Base-by-base conservation (phyloP, 1,140 invertebrate genomes). In the Drosophila nasuta region DNA sequence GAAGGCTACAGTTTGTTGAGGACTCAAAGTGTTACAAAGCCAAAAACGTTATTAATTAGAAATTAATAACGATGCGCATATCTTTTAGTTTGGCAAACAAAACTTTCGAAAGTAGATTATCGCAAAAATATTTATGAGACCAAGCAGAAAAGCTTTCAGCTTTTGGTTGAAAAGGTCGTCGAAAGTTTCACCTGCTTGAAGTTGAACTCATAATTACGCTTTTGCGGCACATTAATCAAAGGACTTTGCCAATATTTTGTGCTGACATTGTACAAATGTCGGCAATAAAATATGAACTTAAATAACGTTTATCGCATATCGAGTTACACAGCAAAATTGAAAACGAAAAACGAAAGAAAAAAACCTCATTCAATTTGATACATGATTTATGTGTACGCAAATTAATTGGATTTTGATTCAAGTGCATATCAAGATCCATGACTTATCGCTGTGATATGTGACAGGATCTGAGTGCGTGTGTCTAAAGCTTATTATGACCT, bases 201-300 rank as follows among this genome's bases (percentile, higher is more conserved):
- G 20, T 28, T 28, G 20, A 25, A 77, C 35, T 60, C 20, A 59
- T 56, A 65, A 69, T 58, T 65, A 49, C 45, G 28, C 33, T 65
- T 58, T 65, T 1, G 35, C 11, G 10, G 5, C 15, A 80, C 76
- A 72, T 76, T 79, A 65, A 81, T 78, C 52, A 71, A 74, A 69
- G 64, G 64, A 64, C 81, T 7, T 45, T 35, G 30, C 33, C 15
- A 62, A 41, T 15, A 15, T 63, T 57, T 64, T 63, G 41, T 33
- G 45, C 58, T 82, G 81, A 83, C 81, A 76, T 82, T 79, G 79
- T 54, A 72, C 75, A 83, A 83, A 83, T 79, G 76, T 66, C 30
- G 71, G 77, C 81, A 83, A 83, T 83, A 79, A 83, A 83, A 79
- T 38, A 38, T 83, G 69, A 79, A 73, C 68, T 82, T 79, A 83